These are phyloP conservation scores for Zaprionus obscuricornis DNA, from an alignment of 2,888 invertebrate genomes.

Conservation along the genomic window DNA sequence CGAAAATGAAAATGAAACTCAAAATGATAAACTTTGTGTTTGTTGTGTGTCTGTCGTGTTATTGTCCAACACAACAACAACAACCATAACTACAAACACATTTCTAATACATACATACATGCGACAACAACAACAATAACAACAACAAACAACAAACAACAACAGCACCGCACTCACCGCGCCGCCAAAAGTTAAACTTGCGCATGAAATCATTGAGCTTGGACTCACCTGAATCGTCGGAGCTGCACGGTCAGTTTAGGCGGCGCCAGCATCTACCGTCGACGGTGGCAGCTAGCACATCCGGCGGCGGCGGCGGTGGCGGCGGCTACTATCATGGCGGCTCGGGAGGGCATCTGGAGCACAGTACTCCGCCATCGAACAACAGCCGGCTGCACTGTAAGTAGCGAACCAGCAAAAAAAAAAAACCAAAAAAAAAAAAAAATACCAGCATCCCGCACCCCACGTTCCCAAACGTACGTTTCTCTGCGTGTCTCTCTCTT, in stretches of 20 bases:
- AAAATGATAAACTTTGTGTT: too few species aligned
- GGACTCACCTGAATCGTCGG: conserved; percentile 97
- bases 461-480: conserved; percentile 25
- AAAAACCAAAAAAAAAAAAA: conserved; percentile 18
- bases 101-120: conserved; percentile 17
- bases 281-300: conserved; percentile 84
- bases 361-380: conserved; percentile 84
- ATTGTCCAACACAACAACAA: conserved; percentile 31
- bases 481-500: too few species aligned
- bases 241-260: conserved; percentile 88
- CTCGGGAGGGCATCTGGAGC: conserved; percentile 83
- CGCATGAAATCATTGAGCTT: conserved; percentile 98
- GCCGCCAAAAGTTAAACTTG: conserved; percentile 97
- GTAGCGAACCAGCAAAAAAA: conserved; percentile 74
- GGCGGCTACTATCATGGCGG: conserved; percentile 81
- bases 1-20: conserved; percentile 37
- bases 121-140: conserved; percentile 29
- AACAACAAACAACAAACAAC: conserved; percentile 42
- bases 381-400: conserved; percentile 87
- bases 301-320: too few species aligned
- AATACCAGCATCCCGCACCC: conserved; percentile 15
- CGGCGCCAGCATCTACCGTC: conserved; percentile 87
- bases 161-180: conserved; percentile 97
- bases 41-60: conserved; percentile 60
- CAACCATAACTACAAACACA: conserved; percentile 34